These are phyloP conservation scores for Chondrosia reniformis DNA, from an alignment of 37 sponge, comb jelly and placozoan genomes.

Conservation along the genomic window DNA sequence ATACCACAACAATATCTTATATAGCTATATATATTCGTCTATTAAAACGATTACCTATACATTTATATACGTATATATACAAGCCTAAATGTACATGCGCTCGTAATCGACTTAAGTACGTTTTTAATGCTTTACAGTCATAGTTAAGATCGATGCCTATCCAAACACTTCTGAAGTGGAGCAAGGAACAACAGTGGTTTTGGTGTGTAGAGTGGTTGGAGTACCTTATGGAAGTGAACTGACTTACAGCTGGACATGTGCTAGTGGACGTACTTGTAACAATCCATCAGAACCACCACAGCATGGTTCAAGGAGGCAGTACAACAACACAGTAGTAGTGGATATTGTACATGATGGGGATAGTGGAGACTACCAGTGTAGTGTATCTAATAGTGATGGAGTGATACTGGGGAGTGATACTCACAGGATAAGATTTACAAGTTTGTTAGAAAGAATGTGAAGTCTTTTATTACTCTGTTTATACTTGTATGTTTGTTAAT, in stretches of 20 bases:
- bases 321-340: constrained; percentile 2
- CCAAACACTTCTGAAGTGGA: background rate
- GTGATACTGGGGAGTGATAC: background rate
- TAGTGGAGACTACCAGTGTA: constrained; percentile 5
- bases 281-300: too few species aligned
- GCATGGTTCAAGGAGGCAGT: background rate
- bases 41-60: too few species aligned
- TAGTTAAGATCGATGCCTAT: constrained; percentile 25
- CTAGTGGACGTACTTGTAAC: background rate
- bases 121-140: background rate
- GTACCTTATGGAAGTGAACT: background rate
- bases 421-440: too few species aligned
- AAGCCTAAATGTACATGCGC: too few species aligned
- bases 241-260: constrained; percentile 15
- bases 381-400: background rate
- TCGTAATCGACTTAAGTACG: too few species aligned
- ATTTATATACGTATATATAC: too few species aligned
- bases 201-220: constrained; percentile 16
- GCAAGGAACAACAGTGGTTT: constrained; percentile 14
- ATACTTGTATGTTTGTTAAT: too few species aligned
- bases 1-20: too few species aligned
- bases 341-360: background rate
- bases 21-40: too few species aligned
- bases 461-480: too few species aligned
- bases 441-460: too few species aligned